Evolutionary conservation across 2,888 invertebrate species (phyloP), one percentile per base, ranked within the genome.

Genomic region (Torymus aiolomorphi): DNA sequence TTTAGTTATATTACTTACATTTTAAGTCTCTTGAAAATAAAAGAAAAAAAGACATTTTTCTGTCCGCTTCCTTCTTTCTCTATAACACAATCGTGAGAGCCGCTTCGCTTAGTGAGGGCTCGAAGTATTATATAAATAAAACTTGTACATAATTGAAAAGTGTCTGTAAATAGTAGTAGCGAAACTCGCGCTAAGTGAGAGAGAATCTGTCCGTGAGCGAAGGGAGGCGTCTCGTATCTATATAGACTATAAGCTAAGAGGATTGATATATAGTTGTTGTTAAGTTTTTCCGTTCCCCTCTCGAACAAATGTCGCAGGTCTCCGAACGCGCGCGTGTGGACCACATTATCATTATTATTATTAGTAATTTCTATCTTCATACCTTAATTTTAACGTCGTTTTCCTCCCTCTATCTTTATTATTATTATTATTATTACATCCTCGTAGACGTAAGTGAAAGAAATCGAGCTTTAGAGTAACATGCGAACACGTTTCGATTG

Each of bases 121-220:
- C 54, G 57, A 42, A 76, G 69, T 78, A 81, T 71, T 78, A 76
- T 74, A 74, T 78, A 73, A 81, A 78, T 76, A 76, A 78, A 67
- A 71, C 52, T 72, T 81, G 81, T 81, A 81, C 31, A 78, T 81
- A 81, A 65, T 59, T 62, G 10, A 69, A 24, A 51, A 42, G 42
- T 81, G 62, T 69, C 69, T 81, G 81, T 81, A 81, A 72, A 81
- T 81, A 81, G 66, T 18, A 67, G 61, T 73, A 72, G 76, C 56
- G 31, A 75, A 62, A 62, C 54, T 77, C 52, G 70, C 69, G 66
- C 31, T 11, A 49, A 67, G n/a, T 59, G 20, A 56, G 42, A 78
- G 20, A 56, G 52, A 78, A 81, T 78, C 72, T 78, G 66, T 78
- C 67, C 76, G 65, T 80, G 51, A 65, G 51, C 24, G 13, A 49